Percentiles rank a stretch among this genome's conserved stretches.
Conservation (phyloP, 1,140 invertebrate species). For the Diachasma alloeum region DNA sequence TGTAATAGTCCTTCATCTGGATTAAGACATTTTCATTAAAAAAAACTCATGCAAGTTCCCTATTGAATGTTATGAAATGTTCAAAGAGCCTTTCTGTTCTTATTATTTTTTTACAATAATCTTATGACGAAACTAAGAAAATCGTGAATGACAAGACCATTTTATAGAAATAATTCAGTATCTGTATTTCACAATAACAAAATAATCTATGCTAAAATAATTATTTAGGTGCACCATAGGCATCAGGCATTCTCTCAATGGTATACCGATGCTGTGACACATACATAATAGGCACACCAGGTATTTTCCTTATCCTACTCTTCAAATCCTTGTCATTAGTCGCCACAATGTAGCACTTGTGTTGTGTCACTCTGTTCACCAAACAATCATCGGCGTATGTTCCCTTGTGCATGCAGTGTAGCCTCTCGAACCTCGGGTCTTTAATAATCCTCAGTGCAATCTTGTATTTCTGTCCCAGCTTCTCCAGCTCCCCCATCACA, state of each 20-base stretch:
- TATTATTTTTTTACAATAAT: too few relatives aligned
- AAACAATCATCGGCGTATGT: slow-evolving; percentile 99
- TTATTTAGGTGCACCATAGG: slow-evolving; percentile 86
- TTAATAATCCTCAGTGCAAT: slow-evolving; percentile 96
- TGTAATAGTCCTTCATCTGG: too few relatives aligned
- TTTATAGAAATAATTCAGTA: too few relatives aligned
- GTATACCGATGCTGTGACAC: slow-evolving; percentile 92
- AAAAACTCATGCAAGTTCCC: too few relatives aligned
- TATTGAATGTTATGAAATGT: too few relatives aligned
- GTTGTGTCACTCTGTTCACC: slow-evolving; percentile 95
- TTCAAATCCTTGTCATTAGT: slow-evolving; percentile 99
- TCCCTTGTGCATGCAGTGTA: slow-evolving; percentile 96
- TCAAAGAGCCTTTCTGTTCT: too few relatives aligned
- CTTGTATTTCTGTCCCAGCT: slow-evolving; percentile 94
- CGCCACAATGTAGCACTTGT: slow-evolving; percentile 99
- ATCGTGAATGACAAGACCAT: too few relatives aligned
- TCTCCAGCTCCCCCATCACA: slow-evolving; percentile 98
- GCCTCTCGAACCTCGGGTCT: slow-evolving; percentile 91
- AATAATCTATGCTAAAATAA: neutral
- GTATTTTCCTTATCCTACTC: slow-evolving; percentile 95
- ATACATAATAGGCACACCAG: slow-evolving; percentile 99
- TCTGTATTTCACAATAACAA: neutral
- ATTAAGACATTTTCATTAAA: too few relatives aligned
- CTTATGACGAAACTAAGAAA: too few relatives aligned
- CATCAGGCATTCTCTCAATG: slow-evolving; percentile 98